Percentiles rank a stretch among this genome's conserved stretches.
These are phyloP conservation scores for Lomographa bimaculata DNA, from an alignment of 2,888 invertebrate species.

Conservation along the genomic window DNA sequence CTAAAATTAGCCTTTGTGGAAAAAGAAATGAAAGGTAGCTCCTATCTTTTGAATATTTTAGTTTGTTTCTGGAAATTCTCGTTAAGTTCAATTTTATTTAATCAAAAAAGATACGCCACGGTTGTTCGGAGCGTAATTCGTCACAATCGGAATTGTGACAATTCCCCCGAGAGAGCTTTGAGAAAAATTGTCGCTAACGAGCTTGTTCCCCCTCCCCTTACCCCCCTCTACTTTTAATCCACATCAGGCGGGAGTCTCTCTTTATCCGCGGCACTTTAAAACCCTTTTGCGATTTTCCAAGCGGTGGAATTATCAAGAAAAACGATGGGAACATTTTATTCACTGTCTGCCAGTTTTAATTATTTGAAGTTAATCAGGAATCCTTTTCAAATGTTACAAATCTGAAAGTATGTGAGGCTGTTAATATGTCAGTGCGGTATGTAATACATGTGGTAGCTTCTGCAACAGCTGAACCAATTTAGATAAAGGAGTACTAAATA, in stretches of 20 bases:
- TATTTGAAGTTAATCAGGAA: conserved; percentile 43
- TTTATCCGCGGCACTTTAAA: conserved; percentile 76
- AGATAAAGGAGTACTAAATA: too few relatives aligned
- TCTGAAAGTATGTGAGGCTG: conserved; percentile 34
- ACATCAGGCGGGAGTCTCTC: conserved; percentile 43
- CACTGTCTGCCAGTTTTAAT: conserved; percentile 63
- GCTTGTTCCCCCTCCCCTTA: conserved; percentile 53
- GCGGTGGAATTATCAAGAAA: conserved; percentile 70
- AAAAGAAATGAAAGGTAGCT: conserved; percentile 3
- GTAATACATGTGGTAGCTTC: too few relatives aligned
- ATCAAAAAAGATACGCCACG: conserved; percentile 55
- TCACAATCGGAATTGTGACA: conserved; percentile 80
- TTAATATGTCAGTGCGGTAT: too few relatives aligned
- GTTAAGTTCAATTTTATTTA: conserved; percentile 56
- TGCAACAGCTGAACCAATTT: too few relatives aligned
- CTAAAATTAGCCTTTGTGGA: background rate
- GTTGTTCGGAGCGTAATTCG: conserved; percentile 72
- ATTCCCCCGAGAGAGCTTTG: conserved; percentile 76
- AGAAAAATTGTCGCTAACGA: conserved; percentile 82
- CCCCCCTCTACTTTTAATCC: conserved; percentile 66
- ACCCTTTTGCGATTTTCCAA: conserved; percentile 78
- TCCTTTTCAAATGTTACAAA: too few relatives aligned
- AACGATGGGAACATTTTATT: conserved; percentile 60
- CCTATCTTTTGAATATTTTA: conserved; percentile 18
- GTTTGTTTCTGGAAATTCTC: conserved; percentile 20